Conservation (phyloP, 2,888 invertebrate species). For the Parnassius orleans region DNA sequence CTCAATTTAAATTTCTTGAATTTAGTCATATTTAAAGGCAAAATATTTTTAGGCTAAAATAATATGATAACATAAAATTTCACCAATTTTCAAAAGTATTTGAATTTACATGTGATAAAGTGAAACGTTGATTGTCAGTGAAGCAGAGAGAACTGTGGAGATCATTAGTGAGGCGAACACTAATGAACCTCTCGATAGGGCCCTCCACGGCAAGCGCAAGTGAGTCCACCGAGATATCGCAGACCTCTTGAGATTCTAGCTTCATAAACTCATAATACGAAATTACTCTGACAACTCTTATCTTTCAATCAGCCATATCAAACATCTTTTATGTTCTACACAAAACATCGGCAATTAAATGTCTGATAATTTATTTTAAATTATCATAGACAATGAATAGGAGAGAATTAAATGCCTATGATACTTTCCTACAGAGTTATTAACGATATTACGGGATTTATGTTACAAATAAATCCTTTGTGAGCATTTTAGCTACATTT, state of each 20-base stretch:
- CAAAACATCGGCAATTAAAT: too few species aligned
- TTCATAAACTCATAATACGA: slow-evolving; percentile 19
- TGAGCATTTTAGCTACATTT: too few species aligned
- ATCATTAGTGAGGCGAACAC: slow-evolving; percentile 70
- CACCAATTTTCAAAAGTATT: not conserved
- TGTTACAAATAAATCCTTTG: too few species aligned
- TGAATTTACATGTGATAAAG: slow-evolving; percentile 10
- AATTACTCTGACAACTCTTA: not conserved
- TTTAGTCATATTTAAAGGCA: too few species aligned
- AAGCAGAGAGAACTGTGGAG: slow-evolving; percentile 34
- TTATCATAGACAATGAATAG: too few species aligned
- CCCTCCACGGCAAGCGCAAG: slow-evolving; percentile 40
- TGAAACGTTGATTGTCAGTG: slow-evolving; percentile 16
- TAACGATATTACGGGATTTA: too few species aligned
- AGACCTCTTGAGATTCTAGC: slow-evolving; percentile 25
- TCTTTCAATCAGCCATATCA: slow-evolving; percentile 1
- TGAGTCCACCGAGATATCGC: slow-evolving; percentile 31
- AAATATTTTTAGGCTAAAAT: too few species aligned
- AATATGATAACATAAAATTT: too few species aligned
- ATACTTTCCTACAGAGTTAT: too few species aligned
- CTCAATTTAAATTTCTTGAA: too few species aligned
- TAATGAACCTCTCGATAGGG: slow-evolving; percentile 68
- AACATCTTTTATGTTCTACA: not conserved
- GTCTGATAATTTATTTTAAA: too few species aligned
- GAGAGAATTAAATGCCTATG: too few species aligned